phyloP scores from a whole-genome alignment of 2,113 vertebrate species.

The Budorcas taxicolor region DNA sequence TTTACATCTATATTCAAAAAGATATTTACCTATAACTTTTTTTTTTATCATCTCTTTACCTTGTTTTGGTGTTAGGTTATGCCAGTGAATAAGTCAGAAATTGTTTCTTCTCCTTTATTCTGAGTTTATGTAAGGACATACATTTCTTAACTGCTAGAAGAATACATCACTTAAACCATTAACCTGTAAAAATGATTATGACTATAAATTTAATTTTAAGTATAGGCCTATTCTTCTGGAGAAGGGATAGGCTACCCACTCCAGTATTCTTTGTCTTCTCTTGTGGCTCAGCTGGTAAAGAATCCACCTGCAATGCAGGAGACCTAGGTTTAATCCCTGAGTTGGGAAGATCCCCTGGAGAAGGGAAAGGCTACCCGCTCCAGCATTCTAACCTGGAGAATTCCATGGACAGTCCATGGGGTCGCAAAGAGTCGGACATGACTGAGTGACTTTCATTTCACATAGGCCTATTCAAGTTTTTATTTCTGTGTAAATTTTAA shows the following conservation, averaged over 20 bases:
- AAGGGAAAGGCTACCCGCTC: not conserved
- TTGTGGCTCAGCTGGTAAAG: not conserved
- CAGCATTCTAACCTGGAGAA: not conserved
- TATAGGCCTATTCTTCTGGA: not conserved
- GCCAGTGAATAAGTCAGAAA: not conserved
- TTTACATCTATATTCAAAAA: not conserved
- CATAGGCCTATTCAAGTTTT: not conserved
- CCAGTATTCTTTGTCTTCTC: not conserved
- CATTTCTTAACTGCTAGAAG: not conserved
- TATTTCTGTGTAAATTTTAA: not conserved
- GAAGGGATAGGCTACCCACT: not conserved
- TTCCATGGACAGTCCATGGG: not conserved
- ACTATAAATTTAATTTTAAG: not conserved
- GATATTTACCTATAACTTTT: not conserved
- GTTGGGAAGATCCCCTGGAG: not conserved
- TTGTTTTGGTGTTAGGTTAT: not conserved
- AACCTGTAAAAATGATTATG: not conserved
- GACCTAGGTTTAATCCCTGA: not conserved
- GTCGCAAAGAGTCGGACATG: accelerated
- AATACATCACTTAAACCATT: not conserved
- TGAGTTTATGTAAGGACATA: not conserved
- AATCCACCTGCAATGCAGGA: accelerated
- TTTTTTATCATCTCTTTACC: not conserved
- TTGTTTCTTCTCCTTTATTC: not conserved
- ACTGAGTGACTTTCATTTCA: not conserved